Base-by-base conservation (phyloP, 2,113 vertebrate genomes). In the Tamias sibiricus region DNA sequence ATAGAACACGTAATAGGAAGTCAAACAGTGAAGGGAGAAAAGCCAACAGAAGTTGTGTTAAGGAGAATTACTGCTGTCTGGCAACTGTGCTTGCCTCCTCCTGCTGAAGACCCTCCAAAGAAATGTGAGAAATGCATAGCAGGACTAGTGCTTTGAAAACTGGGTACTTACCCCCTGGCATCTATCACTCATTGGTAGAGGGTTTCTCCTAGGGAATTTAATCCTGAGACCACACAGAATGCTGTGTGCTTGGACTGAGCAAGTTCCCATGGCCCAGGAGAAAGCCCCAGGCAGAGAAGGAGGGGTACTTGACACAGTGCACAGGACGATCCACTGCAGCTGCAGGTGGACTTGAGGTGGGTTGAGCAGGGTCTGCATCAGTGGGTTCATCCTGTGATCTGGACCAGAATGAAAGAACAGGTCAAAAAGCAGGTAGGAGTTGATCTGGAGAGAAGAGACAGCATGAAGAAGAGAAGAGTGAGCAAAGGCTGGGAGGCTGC, bases 251-350 rank as follows among this genome's bases (percentile, higher is more conserved):
- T 64, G 74, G 49, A n/a, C 11, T 72, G 69, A 40, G 20, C 35
- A 89, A 66, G 71, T 57, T 91, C 40, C 7, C 24, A 4, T 10
- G 5, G 47, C 79, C 82, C 24, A 37, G 22, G 79, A 90, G 52
- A 74, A 68, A 66, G 40, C 9, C 54, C 24, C 22, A 35, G 44
- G 24, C 74, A 94, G 85, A 57, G 77, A 77, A 79, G 75, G 30
- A 71, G 52, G 10, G 26, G 2, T 11, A 17, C 30, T 17, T 9
- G 35, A 28, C 35, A 35, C 3, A 2, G 59, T 4, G 32, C 8
- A 4, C 8, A 35, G 35, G 26, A 59, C 6, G 2, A 0, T n/a
- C 40, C 77, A 35, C 2, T 9, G 28, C 7, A n/a, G 19, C 1
- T n/a, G 37, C 32, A 42, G 37, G n/a, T 66, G 44, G 66, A n/a